A percentile compares a stretch with the other conserved stretches of the same genome.
These are phyloP conservation scores for Nebria salina DNA, from an alignment of 2,888 invertebrate genomes.

Conservation along the genomic window DNA sequence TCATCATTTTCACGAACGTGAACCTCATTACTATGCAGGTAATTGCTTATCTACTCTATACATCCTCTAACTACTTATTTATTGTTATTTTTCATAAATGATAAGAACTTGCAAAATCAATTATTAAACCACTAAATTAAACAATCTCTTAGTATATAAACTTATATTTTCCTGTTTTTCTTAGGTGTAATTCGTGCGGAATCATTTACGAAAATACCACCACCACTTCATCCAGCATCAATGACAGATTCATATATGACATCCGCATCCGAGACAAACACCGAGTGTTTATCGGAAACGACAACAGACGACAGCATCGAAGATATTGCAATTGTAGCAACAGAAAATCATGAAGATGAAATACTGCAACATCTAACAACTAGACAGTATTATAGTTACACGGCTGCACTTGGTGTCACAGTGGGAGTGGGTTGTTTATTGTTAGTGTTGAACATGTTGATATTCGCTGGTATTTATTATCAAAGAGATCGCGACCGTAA, in stretches of 20 bases:
- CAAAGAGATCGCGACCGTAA: constrained; percentile 70
- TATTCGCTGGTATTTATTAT: constrained; percentile 81
- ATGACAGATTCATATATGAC: constrained; percentile 51
- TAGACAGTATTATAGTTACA: constrained; percentile 73
- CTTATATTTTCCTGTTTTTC: constrained; percentile 42
- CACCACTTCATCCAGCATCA: constrained; percentile 58
- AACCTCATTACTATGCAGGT: constrained; percentile 82
- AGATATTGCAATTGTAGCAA: constrained; percentile 54
- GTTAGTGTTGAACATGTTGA: constrained; percentile 75
- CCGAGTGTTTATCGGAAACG: constrained; percentile 60
- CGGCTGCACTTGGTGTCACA: constrained; percentile 80
- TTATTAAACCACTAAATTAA: not conserved
- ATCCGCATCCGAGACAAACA: constrained; percentile 47
- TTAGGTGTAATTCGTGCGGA: constrained; percentile 64
- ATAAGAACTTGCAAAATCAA: not conserved
- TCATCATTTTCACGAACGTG: constrained; percentile 79
- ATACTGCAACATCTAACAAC: constrained; percentile 66
- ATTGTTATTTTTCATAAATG: not conserved
- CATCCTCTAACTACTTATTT: not conserved
- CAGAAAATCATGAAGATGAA: constrained; percentile 65
- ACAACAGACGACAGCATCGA: constrained; percentile 47
- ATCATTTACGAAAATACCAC: constrained; percentile 63
- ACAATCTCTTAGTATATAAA: not conserved
- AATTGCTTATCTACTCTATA: constrained; percentile 30
- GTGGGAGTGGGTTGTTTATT: constrained; percentile 79